Percentiles rank a stretch among this genome's conserved stretches.
These are phyloP conservation scores for Athripsodes cinereus DNA, from an alignment of 2,888 invertebrate species.

Conservation along the genomic window DNA sequence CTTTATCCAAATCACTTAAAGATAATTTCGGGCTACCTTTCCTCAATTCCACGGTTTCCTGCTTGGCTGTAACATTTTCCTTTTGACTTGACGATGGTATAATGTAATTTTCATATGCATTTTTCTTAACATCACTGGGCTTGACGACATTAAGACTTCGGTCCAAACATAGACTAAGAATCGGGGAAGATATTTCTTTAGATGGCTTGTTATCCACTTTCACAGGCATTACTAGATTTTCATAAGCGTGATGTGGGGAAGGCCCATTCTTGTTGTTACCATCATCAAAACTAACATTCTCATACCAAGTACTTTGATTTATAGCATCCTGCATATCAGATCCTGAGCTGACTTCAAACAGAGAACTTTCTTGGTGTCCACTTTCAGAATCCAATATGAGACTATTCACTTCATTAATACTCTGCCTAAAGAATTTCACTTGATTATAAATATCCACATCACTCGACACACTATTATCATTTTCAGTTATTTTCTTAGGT, in stretches of 20 bases:
- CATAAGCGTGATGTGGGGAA: slow-evolving; percentile 16
- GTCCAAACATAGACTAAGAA: slow-evolving; percentile 17
- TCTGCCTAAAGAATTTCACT: slow-evolving; percentile 68
- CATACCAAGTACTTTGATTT: slow-evolving; percentile 12
- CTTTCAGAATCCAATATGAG: slow-evolving; percentile 36
- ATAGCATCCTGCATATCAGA: neutral
- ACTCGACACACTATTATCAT: slow-evolving; percentile 14
- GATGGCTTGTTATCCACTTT: neutral
- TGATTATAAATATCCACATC: slow-evolving; percentile 62
- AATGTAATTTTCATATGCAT: slow-evolving; percentile 23
- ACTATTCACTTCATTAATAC: slow-evolving; percentile 69
- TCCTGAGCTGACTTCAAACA: slow-evolving; percentile 20
- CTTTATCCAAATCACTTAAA: slow-evolving; percentile 22
- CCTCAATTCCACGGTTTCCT: neutral
- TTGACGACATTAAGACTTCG: slow-evolving; percentile 5
- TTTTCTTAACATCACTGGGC: slow-evolving; percentile 8
- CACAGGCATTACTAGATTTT: slow-evolving; percentile 23
- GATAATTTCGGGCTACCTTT: slow-evolving; percentile 11
- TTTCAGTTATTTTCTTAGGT: slow-evolving; percentile 32
- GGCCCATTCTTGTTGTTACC: neutral
- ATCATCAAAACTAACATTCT: slow-evolving; percentile 19
- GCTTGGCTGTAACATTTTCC: neutral
- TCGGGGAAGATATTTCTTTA: slow-evolving; percentile 8
- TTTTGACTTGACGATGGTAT: slow-evolving; percentile 8
- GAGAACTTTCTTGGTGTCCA: slow-evolving; percentile 26